These are phyloP conservation scores for Hephaestus fuliginosus DNA, from an alignment of 2,797 vertebrate genomes.

Conservation along the genomic window DNA sequence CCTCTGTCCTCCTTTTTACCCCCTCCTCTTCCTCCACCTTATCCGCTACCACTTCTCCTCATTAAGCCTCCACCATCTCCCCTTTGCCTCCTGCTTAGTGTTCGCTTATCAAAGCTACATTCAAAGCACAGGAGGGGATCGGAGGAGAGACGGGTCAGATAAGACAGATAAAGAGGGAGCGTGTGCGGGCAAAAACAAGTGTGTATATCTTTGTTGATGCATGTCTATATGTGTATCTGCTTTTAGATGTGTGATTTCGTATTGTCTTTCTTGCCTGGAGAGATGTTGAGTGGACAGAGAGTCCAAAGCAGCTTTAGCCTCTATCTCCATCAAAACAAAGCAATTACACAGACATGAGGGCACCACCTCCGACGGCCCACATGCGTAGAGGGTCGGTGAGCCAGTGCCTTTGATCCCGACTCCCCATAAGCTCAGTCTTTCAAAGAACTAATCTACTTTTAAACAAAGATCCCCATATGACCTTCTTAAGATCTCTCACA, in stretches of 20 bases:
- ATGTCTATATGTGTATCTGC: neutral
- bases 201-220: slow-evolving; percentile 7
- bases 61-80: slow-evolving; percentile 57
- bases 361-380: slow-evolving; percentile 14
- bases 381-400: slow-evolving; percentile 18
- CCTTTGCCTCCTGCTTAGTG: slow-evolving; percentile 62
- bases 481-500: neutral
- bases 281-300: slow-evolving; percentile 39
- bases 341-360: slow-evolving; percentile 34
- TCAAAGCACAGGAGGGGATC: slow-evolving; percentile 64
- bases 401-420: slow-evolving; percentile 8
- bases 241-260: slow-evolving; percentile 28
- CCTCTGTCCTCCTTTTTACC: slow-evolving; percentile 16
- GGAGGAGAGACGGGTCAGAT: slow-evolving; percentile 47
- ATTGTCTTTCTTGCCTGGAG: slow-evolving; percentile 55
- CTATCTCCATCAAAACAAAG: slow-evolving; percentile 51
- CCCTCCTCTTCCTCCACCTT: slow-evolving; percentile 25
- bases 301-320: slow-evolving; percentile 37
- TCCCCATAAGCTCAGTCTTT: neutral
- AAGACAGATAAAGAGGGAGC: slow-evolving; percentile 31
- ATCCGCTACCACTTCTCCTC: slow-evolving; percentile 58
- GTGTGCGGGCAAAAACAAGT: slow-evolving; percentile 8
- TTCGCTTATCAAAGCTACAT: slow-evolving; percentile 66
- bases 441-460: slow-evolving; percentile 2
- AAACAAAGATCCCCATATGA: slow-evolving; percentile 2